Evolutionary conservation across 2,888 invertebrate genomes (phyloP).

Genomic region (Orthosia gothica): DNA sequence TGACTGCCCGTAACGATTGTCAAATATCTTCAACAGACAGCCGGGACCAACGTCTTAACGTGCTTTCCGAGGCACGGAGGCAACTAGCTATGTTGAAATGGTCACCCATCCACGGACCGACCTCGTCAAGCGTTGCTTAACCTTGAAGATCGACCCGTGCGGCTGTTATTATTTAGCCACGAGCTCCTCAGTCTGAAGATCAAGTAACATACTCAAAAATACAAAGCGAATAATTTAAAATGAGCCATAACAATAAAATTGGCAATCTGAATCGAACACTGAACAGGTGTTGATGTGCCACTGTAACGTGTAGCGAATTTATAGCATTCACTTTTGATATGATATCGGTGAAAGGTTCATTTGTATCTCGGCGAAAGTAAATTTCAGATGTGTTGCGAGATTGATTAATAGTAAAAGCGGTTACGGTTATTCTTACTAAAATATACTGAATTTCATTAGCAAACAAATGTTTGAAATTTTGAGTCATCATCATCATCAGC

Average conservation of each 20-base stretch:
- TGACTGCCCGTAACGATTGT: too few relatives aligned
- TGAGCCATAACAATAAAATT: conserved; percentile 24
- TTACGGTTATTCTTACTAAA: conserved; percentile 14
- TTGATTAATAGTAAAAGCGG: conserved; percentile 43
- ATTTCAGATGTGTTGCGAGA: conserved; percentile 59
- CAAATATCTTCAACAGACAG: too few relatives aligned
- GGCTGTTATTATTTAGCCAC: too few relatives aligned
- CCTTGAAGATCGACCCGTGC: too few relatives aligned
- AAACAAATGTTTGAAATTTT: conserved; percentile 6
- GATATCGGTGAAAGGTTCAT: conserved; percentile 81
- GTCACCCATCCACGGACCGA: too few relatives aligned
- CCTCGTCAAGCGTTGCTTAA: too few relatives aligned
- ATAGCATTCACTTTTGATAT: conserved; percentile 78
- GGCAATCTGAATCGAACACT: conserved; percentile 14
- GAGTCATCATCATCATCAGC: background rate
- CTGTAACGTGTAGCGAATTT: conserved; percentile 39
- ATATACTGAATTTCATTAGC: conserved; percentile 19
- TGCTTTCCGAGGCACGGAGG: too few relatives aligned
- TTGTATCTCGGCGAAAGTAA: conserved; percentile 71
- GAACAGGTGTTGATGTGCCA: conserved; percentile 16
- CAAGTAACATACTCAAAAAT: background rate
- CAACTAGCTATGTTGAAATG: too few relatives aligned
- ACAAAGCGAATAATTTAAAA: background rate
- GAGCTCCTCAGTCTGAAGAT: background rate
- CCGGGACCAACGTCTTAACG: too few relatives aligned